Conservation (phyloP, 1,140 invertebrate species). For the Zaprionus davidi region DNA sequence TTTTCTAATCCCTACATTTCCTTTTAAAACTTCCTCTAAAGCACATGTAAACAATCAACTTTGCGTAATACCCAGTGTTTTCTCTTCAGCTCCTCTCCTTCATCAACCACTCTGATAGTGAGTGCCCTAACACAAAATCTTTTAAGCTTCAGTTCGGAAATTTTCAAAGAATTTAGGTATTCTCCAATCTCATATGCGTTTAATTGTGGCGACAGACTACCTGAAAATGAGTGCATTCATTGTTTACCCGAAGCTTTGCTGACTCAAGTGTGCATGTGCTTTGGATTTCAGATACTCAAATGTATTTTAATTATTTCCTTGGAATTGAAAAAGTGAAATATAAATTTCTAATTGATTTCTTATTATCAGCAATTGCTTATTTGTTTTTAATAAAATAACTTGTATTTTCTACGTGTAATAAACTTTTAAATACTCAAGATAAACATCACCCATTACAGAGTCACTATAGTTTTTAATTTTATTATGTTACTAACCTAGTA, state of each 20-base stretch:
- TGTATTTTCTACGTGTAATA: too few relatives aligned
- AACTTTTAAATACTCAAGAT: neutral
- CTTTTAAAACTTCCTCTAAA: too few relatives aligned
- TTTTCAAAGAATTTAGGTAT: neutral
- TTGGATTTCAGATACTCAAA: neutral
- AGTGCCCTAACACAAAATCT: neutral
- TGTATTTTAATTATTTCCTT: neutral
- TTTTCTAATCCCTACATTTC: too few relatives aligned
- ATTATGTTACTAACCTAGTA: too few relatives aligned
- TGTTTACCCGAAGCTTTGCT: slow-evolving; percentile 23
- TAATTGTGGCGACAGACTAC: neutral
- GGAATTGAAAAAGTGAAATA: neutral
- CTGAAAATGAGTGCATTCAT: neutral
- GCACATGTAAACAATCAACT: too few relatives aligned
- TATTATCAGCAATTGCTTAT: slow-evolving; percentile 6
- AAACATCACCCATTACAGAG: too few relatives aligned
- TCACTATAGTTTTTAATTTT: too few relatives aligned
- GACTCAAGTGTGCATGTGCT: slow-evolving; percentile 18
- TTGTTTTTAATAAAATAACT: neutral
- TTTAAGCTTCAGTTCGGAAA: neutral
- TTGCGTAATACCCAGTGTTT: too few relatives aligned
- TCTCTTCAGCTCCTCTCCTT: too few relatives aligned
- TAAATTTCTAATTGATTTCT: slow-evolving; percentile 12
- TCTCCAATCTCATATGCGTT: neutral
- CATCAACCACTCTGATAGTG: too few relatives aligned